phyloP scores from a whole-genome alignment of 2,888 invertebrate genomes.

The Eilema griseolum region DNA sequence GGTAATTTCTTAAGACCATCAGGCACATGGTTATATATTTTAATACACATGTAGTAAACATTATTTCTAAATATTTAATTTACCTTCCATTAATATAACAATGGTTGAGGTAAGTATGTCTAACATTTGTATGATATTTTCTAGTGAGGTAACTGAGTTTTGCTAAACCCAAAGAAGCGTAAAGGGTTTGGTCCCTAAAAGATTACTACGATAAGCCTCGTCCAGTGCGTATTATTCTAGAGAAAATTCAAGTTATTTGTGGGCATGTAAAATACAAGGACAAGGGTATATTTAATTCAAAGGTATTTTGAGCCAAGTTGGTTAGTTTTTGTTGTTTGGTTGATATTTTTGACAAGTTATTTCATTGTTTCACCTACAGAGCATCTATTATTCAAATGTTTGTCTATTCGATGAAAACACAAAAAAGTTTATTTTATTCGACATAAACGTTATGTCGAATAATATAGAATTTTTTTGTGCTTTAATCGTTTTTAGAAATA shows the following conservation, averaged over 20 bases:
- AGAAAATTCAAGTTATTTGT: constrained; percentile 6
- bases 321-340: not conserved
- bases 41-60: too few species aligned
- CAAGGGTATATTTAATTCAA: not conserved
- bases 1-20: too few species aligned
- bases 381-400: not conserved
- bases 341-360: not conserved
- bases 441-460: too few species aligned
- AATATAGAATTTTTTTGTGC: too few species aligned
- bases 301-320: not conserved
- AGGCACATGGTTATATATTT: too few species aligned
- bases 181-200: constrained; percentile 43
- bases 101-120: not conserved
- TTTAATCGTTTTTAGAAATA: too few species aligned
- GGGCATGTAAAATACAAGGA: not conserved
- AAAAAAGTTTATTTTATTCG: not conserved
- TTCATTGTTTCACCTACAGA: too few species aligned
- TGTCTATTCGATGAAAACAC: not conserved
- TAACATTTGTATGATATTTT: constrained; percentile 38
- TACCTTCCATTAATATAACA: constrained; percentile 27
- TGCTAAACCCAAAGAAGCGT: constrained; percentile 43
- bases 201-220: constrained; percentile 45
- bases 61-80: too few species aligned
- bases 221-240: not conserved
- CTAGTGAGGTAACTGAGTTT: constrained; percentile 39